Evolutionary conservation across 1,140 invertebrate species (phyloP), one percentile per base, ranked within the genome.

Genomic region (Trichomalopsis sarcophagae): DNA sequence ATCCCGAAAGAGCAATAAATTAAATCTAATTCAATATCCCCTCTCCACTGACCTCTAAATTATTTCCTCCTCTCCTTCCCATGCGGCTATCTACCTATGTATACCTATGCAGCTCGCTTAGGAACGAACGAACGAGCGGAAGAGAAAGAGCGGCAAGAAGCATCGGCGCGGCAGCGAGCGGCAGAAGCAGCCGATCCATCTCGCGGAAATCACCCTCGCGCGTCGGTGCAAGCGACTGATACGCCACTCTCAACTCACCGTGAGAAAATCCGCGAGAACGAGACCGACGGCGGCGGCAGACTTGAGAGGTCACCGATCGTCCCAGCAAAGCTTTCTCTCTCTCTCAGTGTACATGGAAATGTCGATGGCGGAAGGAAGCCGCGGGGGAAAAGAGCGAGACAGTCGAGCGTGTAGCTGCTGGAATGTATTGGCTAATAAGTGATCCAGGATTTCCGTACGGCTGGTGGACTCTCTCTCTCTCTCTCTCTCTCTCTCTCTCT

Each of bases 191-290:
- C 86, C 88, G 75, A 90, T 90, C 88, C 89, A 90, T 90, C 89
- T 89, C 87, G 77, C 83, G 83, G 87, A 88, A 90, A 89, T 89
- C 89, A 88, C 87, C 88, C 89, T 87, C 73, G 81, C 68, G 68
- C 69, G 79, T 69, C 69, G 47, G 30, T 21, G 23, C 80, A 44
- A 50, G 40, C 44, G 50, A 76, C 66, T 78, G 84, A 80, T 76
- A 81, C 80, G 79, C 74, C 84, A 68, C 40, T 84, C 30, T n/a
- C n/a, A 7, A 81, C 74, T 86, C 85, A 86, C 87, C 88, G 89
- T 89, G 87, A 89, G 89, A 89, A 89, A 87, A 87, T 81, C 74
- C 71, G 30, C 50, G 79, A 77, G 55, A 69, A 77, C 55, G 79
- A 84, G 81, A 87, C 81, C 82, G 83, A 76, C 75, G 71, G 30